These are phyloP conservation scores for Erebia epiphron DNA, from an alignment of 2,888 invertebrate genomes.

Conservation along the genomic window DNA sequence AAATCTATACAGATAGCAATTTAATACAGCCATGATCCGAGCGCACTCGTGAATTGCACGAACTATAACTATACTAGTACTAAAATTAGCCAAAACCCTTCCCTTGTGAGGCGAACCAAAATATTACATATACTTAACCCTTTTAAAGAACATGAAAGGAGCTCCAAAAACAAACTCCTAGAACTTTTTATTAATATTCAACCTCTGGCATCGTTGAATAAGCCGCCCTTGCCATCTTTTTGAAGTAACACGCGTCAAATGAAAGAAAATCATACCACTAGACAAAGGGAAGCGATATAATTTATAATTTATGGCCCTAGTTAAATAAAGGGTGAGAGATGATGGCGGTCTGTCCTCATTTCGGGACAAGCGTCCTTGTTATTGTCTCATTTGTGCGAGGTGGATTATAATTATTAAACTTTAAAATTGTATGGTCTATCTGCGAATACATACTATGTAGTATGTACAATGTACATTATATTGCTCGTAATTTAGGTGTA, in stretches of 20 bases:
- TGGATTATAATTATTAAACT: conserved; percentile 1
- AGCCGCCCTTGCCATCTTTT: conserved; percentile 18
- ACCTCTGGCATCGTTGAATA: conserved; percentile 1
- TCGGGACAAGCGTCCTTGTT: neutral
- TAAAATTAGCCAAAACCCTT: too few species aligned
- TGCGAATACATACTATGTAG: neutral
- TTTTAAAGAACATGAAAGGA: neutral
- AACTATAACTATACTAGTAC: too few species aligned
- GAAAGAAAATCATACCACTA: conserved; percentile 24
- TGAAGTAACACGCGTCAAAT: conserved; percentile 33
- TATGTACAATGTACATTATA: too few species aligned
- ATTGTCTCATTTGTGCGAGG: conserved; percentile 5
- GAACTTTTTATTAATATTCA: neutral
- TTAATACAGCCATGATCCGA: too few species aligned
- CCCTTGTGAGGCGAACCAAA: too few species aligned
- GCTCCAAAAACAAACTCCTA: neutral
- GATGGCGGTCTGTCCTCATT: conserved; percentile 19
- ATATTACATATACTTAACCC: neutral
- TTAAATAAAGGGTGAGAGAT: conserved; percentile 27
- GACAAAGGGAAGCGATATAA: conserved; percentile 23
- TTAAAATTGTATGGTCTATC: neutral
- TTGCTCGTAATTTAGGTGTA: too few species aligned
- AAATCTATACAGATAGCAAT: too few species aligned
- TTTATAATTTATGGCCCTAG: conserved; percentile 33
- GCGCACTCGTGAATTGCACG: too few species aligned